Conservation (phyloP, 2,113 vertebrate species). For the Phycodurus eques region DNA sequence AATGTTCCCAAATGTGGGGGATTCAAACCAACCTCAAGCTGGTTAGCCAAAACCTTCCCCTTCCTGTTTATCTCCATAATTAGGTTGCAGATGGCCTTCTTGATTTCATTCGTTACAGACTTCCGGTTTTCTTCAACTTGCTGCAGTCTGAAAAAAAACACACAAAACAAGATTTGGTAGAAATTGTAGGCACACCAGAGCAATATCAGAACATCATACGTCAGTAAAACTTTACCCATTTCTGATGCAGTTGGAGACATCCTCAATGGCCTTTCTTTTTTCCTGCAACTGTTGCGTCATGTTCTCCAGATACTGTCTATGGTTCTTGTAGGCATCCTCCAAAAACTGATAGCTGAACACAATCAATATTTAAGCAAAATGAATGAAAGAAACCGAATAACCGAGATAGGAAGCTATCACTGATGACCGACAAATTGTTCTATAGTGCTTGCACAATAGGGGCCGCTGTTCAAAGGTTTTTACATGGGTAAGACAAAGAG, state of each 20-base stretch:
- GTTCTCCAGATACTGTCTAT: slow-evolving; percentile 92
- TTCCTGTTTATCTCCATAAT: slow-evolving; percentile 99
- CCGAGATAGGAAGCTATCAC: neutral
- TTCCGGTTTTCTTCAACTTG: slow-evolving; percentile 97
- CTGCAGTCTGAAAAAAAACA: slow-evolving; percentile 80
- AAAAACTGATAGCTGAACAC: slow-evolving; percentile 91
- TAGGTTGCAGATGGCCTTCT: slow-evolving; percentile 93
- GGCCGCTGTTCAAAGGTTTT: neutral
- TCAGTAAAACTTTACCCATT: slow-evolving; percentile 76
- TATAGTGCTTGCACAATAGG: neutral
- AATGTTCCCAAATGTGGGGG: neutral
- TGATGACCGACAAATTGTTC: neutral
- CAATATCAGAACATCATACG: neutral
- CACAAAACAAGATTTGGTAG: neutral
- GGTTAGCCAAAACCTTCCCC: slow-evolving; percentile 92
- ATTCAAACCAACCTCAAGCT: slow-evolving; percentile 81
- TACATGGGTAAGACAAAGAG: neutral
- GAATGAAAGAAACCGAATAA: neutral
- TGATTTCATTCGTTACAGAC: slow-evolving; percentile 93
- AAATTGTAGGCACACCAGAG: neutral
- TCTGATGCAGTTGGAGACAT: slow-evolving; percentile 86
- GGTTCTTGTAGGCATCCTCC: slow-evolving; percentile 96
- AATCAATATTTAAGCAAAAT: slow-evolving; percentile 5
- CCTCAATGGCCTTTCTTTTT: slow-evolving; percentile 91
- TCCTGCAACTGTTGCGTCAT: slow-evolving; percentile 93